These are phyloP conservation scores for Cordylochernes scorpioides DNA, from an alignment of 2,888 invertebrate genomes.

Conservation along the genomic window DNA sequence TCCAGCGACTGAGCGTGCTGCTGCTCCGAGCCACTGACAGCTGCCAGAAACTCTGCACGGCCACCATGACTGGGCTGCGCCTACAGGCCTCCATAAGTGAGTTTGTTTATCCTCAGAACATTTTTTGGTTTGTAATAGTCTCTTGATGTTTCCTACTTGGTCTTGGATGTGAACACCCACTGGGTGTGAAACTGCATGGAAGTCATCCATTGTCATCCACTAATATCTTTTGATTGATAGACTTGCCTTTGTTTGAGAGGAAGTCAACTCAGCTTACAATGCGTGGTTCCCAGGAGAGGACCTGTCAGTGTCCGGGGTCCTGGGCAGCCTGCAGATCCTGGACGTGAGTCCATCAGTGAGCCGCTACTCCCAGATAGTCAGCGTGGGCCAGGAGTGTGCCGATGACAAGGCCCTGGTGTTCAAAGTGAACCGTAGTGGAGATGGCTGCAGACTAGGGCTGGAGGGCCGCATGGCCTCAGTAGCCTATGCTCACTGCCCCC, in stretches of 20 bases:
- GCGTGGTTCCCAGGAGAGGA: no score
- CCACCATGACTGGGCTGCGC: constrained; percentile 65
- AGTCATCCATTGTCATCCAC: no score
- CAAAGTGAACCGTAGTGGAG: constrained; percentile 18
- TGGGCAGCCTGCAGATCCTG: constrained; percentile 62
- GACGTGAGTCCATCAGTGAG: constrained; percentile 45
- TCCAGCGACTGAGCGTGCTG: constrained; percentile 64
- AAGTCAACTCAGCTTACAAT: no score
- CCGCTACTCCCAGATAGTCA: constrained; percentile 54
- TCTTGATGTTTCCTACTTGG: no score
- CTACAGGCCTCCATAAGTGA: constrained; percentile 54
- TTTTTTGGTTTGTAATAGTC: no score
- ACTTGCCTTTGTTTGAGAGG: no score
- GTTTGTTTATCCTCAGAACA: constrained; percentile 3
- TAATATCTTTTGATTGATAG: no score
- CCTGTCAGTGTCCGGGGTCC: constrained; percentile 61
- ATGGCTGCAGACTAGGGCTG: constrained; percentile 21
- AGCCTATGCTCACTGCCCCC: constrained; percentile 74
- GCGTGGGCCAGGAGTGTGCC: constrained; percentile 45
- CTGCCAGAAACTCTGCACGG: constrained; percentile 60
- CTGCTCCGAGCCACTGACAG: constrained; percentile 43
- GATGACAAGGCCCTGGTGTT: constrained; percentile 18
- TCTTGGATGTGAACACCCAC: no score
- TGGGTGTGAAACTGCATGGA: no score
- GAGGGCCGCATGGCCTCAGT: constrained; percentile 53